Conservation (phyloP, 2,113 vertebrate species). For the Chinchilla lanigera region DNA sequence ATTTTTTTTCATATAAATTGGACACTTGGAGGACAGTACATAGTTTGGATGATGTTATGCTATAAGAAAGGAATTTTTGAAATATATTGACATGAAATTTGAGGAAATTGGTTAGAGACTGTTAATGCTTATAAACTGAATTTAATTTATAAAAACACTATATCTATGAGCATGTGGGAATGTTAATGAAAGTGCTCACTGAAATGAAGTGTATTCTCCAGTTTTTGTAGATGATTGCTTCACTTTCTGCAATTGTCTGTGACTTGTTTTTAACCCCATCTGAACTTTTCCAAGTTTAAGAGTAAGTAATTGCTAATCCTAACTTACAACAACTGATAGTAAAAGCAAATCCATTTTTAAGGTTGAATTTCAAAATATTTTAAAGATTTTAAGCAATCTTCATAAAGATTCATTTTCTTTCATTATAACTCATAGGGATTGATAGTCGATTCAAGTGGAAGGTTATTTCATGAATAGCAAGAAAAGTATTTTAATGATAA, state of each 20-base stretch:
- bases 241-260: constrained; percentile 43
- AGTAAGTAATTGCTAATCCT: not conserved
- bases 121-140: not conserved
- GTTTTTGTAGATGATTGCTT: not conserved
- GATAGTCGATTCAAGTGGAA: not conserved
- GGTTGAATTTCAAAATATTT: constrained; percentile 8
- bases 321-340: not conserved
- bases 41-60: not conserved
- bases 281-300: not conserved
- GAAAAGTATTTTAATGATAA: constrained; percentile 53
- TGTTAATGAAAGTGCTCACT: not conserved
- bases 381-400: not conserved
- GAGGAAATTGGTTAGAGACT: not conserved
- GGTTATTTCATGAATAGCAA: not conserved
- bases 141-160: not conserved
- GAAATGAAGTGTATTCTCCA: not conserved
- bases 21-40: not conserved
- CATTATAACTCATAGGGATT: not conserved
- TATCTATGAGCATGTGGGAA: not conserved
- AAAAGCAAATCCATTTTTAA: constrained; percentile 1
- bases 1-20: constrained; percentile 35
- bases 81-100: not conserved
- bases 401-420: not conserved
- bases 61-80: constrained; percentile 11
- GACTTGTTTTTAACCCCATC: not conserved